Conservation (phyloP, 2,888 invertebrate species). For the Calameuta filiformis region DNA sequence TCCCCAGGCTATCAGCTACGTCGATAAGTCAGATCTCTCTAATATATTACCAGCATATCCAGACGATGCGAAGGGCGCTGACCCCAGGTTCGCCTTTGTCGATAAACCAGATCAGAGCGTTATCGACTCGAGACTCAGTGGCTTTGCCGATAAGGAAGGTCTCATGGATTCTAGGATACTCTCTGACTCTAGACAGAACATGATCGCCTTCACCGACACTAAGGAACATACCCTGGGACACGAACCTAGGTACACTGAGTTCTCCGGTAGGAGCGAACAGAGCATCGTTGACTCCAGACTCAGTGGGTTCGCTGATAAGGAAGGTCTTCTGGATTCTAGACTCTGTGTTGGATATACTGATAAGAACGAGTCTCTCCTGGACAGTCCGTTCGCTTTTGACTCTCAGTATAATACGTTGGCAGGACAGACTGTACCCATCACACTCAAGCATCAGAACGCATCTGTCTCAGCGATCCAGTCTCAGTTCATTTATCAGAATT, state of each 20-base stretch:
- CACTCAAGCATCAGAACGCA: conserved; percentile 57
- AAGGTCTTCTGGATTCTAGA: conserved; percentile 45
- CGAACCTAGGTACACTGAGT: conserved; percentile 55
- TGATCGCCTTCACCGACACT: conserved; percentile 59
- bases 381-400: conserved; percentile 55
- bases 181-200: conserved; percentile 60
- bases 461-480: conserved; percentile 61
- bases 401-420: conserved; percentile 57
- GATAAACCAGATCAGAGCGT: conserved; percentile 57
- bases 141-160: conserved; percentile 62
- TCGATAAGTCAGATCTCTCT: conserved; percentile 61
- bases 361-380: conserved; percentile 52
- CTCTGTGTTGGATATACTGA: conserved; percentile 39
- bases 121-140: conserved; percentile 59
- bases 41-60: conserved; percentile 61
- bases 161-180: conserved; percentile 61
- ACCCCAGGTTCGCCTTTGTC: conserved; percentile 52
- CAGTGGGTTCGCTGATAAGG: conserved; percentile 50
- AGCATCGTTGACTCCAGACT: conserved; percentile 41
- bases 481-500: conserved; percentile 61
- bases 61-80: conserved; percentile 47
- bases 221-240: conserved; percentile 53
- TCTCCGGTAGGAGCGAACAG: conserved; percentile 30
- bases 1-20: conserved; percentile 64
- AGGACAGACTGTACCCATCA: conserved; percentile 63